Evolutionary conservation across 1,140 invertebrate species (phyloP).

Genomic region (Aethina tumida): DNA sequence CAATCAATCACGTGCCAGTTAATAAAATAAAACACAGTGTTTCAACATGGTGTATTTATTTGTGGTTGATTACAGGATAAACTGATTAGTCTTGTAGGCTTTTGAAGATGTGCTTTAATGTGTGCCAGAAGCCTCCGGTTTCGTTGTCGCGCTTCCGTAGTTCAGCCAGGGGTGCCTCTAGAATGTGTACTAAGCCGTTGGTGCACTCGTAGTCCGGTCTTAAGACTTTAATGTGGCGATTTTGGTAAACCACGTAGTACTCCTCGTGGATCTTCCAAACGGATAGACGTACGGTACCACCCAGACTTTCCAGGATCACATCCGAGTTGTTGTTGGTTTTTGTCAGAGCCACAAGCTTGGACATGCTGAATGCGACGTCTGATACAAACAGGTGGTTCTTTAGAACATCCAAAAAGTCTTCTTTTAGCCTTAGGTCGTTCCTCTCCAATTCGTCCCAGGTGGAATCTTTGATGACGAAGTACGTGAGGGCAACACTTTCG

Average conservation of each 20-base stretch:
- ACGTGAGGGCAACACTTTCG: constrained; percentile 16
- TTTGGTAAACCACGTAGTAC: constrained; percentile 13
- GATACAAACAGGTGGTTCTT: constrained; percentile 20
- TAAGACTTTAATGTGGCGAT: constrained; percentile 13
- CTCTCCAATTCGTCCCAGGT: constrained; percentile 16
- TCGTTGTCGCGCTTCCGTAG: neutral
- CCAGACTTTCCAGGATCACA: constrained; percentile 5
- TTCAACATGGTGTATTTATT: neutral
- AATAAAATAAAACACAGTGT: neutral
- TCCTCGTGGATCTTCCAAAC: constrained; percentile 7
- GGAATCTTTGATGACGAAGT: constrained; percentile 18
- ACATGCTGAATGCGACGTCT: constrained; percentile 16
- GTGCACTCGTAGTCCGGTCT: constrained; percentile 17
- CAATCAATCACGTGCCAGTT: neutral
- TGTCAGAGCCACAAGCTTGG: constrained; percentile 14
- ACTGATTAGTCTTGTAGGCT: neutral
- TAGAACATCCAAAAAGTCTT: constrained; percentile 10
- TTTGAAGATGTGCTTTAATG: neutral
- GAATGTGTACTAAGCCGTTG: constrained; percentile 21
- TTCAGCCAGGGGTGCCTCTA: constrained; percentile 16
- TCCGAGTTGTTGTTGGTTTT: constrained; percentile 13
- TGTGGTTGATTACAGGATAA: neutral
- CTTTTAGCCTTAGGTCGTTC: constrained; percentile 2
- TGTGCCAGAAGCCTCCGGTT: neutral
- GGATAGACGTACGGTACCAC: constrained; percentile 1